Evolutionary conservation across 2,113 vertebrate species (phyloP), one percentile per base, ranked within the genome.

Genomic region (Corythoichthys haematopterus): DNA sequence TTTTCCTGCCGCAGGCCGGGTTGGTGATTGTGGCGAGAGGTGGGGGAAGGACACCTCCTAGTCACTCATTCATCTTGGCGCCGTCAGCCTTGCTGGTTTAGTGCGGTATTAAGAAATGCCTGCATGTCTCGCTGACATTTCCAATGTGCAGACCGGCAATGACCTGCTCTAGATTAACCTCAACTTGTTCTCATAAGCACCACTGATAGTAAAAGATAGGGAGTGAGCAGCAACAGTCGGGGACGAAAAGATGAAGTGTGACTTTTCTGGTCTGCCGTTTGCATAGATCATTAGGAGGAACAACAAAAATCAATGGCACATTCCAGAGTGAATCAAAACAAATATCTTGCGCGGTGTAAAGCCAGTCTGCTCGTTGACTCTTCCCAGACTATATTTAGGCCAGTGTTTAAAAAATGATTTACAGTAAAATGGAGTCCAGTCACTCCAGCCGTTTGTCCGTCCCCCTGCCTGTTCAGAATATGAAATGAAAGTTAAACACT

Each of bases 401-500:
- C 59, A 50, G 64, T 85, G 86, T 90, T 91, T 89, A 89, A 88
- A 87, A 13, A 69, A 77, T 88, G 84, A 90, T 91, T 89, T 89
- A 89, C 84, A 85, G 80, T 78, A 78, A 85, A 79, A 87, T 85
- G 80, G 83, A 85, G 88, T 84, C 77, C 78, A 80, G 77, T 83
- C 80, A 71, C 75, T 16, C 58, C 76, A 67, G 80, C 71, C 50
- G 63, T 52, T 76, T 70, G 79, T 84, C 86, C 83, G 80, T 76
- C 81, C 78, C 82, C 75, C 76, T 79, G 80, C 85, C 88, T 88
- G 88, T 84, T 86, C 85, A 56, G 85, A 92, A 90, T 88, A 90
- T 88, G 87, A 91, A 89, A 91, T 88, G 84, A 81, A 88, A 90
- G 87, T 91, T 86, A 90, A 89, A 87, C 87, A 84, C 83, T 80